Evolutionary conservation across 64 coral and sea anemone species (phyloP), one percentile per base, ranked within the genome.

Genomic region (Montipora cactus): DNA sequence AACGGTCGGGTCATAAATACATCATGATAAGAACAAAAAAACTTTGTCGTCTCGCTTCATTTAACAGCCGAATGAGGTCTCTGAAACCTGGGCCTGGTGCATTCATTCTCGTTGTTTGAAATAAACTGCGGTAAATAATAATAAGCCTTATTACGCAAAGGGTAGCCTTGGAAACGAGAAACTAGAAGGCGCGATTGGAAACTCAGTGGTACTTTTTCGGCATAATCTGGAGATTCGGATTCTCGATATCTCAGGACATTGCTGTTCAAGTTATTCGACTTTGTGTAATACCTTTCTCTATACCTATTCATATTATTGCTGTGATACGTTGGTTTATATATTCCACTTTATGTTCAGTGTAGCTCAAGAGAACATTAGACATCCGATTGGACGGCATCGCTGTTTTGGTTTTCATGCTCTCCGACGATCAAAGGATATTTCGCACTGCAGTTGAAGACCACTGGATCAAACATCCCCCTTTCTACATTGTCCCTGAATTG

Each of bases 381-480:
- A 86, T 8, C 19, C 45, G 4, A 12, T 72, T 71, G 18, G 12
- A 9, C 21, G 20, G 6, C 67, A 37, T 37, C 1, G 37, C 37
- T 37, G 37, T 37, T 37, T 37, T 37, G 37, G 37, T 37, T 37
- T 37, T 37, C 37, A 37, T 37, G 37, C 37, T 37, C 37, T 37
- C 37, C 37, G 0, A 37, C 37, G 37, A 2, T 1, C 2, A 37
- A 37, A 8, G 83, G 67, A 0, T 66, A 58, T 8, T 92, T 73
- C 9, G 62, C 81, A 67, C 77, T 95, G 78, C 96, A 98, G 82
- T 98, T 95, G 47, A 79, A 90, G 12, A 74, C 64, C 0, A 72
- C 3, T 49, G 82, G 89, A 52, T 98, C 96, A 64, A 98, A 98
- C 2, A 89, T 92, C 1, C 96, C 96, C 46, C 78, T 95, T 5